Evolutionary conservation across 2,888 invertebrate genomes (phyloP), one percentile per base, ranked within the genome.

Genomic region (Exocentrus adspersus): DNA sequence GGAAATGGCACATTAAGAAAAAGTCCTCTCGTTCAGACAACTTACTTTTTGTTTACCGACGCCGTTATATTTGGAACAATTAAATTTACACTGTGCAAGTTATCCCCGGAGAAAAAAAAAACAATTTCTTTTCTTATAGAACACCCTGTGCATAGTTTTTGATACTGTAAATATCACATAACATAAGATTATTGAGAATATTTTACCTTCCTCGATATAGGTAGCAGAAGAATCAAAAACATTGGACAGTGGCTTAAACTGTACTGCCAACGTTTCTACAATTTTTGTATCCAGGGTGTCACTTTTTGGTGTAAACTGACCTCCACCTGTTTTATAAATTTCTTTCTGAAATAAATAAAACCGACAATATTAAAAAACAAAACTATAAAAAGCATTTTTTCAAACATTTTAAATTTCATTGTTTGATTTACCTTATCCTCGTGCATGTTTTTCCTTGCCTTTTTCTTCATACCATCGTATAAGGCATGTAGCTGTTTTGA

Each of bases 381-480:
- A n/a, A 5, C n/a, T 37, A n/a, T 12, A n/a, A 37, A n/a, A n/a
- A 12, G 14, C n/a, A 37, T 37, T 37, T n/a, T 12, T 12, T 12
- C 14, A 37, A 37, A 12, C 14, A 37, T 37, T 37, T 5, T n/a
- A 37, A n/a, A n/a, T 3, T 12, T n/a, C 1, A 12, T n/a, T n/a
- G 9, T 4, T 12, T 37, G 4, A 2, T 14, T 12, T n/a, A 37
- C 37, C n/a, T 37, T 37, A n/a, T 37, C 37, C 9, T 12, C 2
- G n/a, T 12, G 14, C 37, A 37, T 9, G n/a, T 37, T 37, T 37
- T 37, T 37, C 12, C 20, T 54, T 43, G 42, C 54, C 43, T 54
- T 54, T 21, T 53, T 53, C 17, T 54, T 43, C 41, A 54, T 54
- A 24, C 42, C 54, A 42, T 54, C 54, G 24, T 43, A 54, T 17